Percentiles rank a stretch among this genome's conserved stretches.
These are phyloP conservation scores for Peromyscus polionotus DNA, from an alignment of 2,113 vertebrate genomes.

Conservation along the genomic window DNA sequence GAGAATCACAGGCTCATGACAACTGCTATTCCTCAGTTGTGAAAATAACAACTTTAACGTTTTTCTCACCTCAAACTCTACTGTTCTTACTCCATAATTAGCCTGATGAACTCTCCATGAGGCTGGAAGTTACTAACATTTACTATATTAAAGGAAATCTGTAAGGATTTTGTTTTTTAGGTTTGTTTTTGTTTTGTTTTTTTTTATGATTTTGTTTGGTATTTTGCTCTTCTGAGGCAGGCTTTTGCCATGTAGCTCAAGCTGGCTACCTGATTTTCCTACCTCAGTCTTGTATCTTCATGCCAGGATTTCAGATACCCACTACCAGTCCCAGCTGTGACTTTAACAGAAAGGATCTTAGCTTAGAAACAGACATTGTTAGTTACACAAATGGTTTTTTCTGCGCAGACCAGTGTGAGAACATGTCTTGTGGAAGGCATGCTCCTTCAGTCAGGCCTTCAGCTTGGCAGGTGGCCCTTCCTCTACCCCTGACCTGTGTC, in stretches of 20 bases:
- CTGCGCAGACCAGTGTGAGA: not conserved
- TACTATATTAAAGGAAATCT: not conserved
- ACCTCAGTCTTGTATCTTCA: not conserved
- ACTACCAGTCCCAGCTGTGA: not conserved
- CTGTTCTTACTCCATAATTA: slow-evolving; percentile 30
- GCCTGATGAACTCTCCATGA: not conserved
- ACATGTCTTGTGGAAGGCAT: slow-evolving; percentile 71
- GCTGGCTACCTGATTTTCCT: not conserved
- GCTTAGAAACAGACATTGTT: not conserved
- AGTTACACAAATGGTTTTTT: not conserved
- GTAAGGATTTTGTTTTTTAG: not conserved
- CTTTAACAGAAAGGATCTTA: not conserved
- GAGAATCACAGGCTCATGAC: slow-evolving; percentile 22
- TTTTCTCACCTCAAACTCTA: slow-evolving; percentile 32
- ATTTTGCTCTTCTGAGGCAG: not conserved
- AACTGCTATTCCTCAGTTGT: slow-evolving; percentile 32
- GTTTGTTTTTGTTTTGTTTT: not conserved
- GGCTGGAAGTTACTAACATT: not conserved
- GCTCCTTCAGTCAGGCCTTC: slow-evolving; percentile 56
- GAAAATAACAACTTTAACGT: slow-evolving; percentile 22
- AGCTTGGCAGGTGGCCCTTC: not conserved
- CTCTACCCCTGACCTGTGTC: not conserved
- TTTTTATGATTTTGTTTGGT: not conserved
- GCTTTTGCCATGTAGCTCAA: not conserved
- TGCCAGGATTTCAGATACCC: not conserved